phyloP scores from a whole-genome alignment of 2,113 vertebrate species.

The Strigops habroptila region DNA sequence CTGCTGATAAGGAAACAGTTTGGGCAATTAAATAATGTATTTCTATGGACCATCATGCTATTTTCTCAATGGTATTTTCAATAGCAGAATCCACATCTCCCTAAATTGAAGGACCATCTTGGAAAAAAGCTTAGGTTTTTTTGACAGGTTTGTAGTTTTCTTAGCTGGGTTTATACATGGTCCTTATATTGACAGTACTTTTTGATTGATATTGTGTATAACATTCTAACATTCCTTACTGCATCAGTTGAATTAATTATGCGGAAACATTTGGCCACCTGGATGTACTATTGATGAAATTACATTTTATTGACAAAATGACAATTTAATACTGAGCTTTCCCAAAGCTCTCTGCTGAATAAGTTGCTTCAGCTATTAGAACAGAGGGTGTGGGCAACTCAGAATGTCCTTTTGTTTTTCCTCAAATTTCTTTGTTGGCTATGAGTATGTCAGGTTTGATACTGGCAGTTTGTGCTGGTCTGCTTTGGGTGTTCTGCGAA shows the following conservation, averaged over 20 bases:
- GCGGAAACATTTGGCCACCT: slow-evolving; percentile 65
- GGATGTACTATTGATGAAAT: slow-evolving; percentile 61
- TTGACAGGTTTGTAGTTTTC: slow-evolving; percentile 18
- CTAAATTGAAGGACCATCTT: neutral
- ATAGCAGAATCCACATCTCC: neutral
- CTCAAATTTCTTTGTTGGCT: neutral
- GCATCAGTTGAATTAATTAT: slow-evolving; percentile 75
- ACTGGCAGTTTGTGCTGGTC: neutral
- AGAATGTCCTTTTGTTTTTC: neutral
- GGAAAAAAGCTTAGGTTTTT: neutral
- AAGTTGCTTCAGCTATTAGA: neutral
- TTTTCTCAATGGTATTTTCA: slow-evolving; percentile 50
- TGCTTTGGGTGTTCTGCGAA: neutral
- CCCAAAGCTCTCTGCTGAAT: slow-evolving; percentile 36
- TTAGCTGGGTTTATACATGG: slow-evolving; percentile 47
- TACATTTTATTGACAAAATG: slow-evolving; percentile 76
- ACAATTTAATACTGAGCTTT: slow-evolving; percentile 68
- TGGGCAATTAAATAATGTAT: neutral
- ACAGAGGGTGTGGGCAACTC: neutral
- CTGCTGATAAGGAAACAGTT: neutral
- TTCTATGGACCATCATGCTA: neutral
- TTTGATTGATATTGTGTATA: slow-evolving; percentile 75
- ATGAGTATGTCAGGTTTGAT: neutral
- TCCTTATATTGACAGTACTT: slow-evolving; percentile 49
- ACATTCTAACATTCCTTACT: slow-evolving; percentile 74